Evolutionary conservation across 1,140 invertebrate genomes (phyloP).

Genomic region (Tetraneura akinire): DNA sequence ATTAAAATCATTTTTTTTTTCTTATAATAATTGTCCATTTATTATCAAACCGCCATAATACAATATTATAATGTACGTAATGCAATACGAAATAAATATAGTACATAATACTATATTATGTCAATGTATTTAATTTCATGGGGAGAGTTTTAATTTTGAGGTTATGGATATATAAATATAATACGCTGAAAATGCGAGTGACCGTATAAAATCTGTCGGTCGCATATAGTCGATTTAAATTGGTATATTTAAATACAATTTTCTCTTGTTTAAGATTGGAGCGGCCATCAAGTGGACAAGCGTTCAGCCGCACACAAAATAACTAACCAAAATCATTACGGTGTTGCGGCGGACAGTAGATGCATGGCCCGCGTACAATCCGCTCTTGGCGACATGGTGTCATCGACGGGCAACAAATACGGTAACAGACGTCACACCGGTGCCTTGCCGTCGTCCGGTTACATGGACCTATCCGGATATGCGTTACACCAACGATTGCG

Average conservation of each 20-base stretch:
- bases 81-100: no score
- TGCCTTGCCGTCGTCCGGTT: background rate
- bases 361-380: conserved; percentile 32
- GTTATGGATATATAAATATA: no score
- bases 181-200: no score
- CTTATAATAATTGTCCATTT: no score
- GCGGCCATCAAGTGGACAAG: background rate
- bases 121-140: no score
- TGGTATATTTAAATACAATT: background rate
- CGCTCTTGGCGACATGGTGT: conserved; percentile 28
- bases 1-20: no score
- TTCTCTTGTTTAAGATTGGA: background rate
- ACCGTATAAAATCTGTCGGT: no score
- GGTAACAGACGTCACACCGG: conserved; percentile 9
- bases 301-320: background rate
- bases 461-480: conserved; percentile 66
- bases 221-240: no score
- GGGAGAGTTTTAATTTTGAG: no score
- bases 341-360: background rate
- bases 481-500: conserved; percentile 66
- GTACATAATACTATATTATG: no score
- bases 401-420: background rate
- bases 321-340: conserved; percentile 1
- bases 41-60: no score
- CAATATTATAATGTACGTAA: no score